Conservation (phyloP, 2,888 invertebrate species). For the Tetranychus piercei region DNA sequence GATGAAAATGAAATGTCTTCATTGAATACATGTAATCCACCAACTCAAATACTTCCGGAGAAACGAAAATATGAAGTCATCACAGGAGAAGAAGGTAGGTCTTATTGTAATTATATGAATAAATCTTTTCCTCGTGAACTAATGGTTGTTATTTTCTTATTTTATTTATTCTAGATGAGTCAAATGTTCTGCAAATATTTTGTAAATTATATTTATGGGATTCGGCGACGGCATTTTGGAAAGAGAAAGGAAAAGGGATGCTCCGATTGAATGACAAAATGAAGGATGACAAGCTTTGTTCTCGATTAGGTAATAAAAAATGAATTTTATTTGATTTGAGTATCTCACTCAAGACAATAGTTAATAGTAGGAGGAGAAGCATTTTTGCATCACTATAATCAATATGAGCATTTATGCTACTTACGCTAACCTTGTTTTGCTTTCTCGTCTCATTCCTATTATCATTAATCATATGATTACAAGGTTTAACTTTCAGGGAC, state of each 20-base stretch:
- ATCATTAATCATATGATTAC: too few relatives aligned
- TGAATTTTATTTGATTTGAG: too few relatives aligned
- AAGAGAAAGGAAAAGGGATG: conserved; percentile 73
- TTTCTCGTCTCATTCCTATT: not conserved
- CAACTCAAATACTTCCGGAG: not conserved
- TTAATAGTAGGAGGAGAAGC: too few relatives aligned
- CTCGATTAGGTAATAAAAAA: conserved; percentile 17
- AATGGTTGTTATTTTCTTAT: not conserved
- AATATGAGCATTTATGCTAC: not conserved
- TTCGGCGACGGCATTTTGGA: conserved; percentile 48
- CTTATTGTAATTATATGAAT: not conserved
- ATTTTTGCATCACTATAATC: conserved; percentile 2
- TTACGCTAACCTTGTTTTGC: not conserved
- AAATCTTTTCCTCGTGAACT: not conserved
- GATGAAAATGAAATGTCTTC: not conserved
- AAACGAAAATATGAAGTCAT: conserved; percentile 22
- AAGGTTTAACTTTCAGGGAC: too few relatives aligned
- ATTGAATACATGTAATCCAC: conserved; percentile 1
- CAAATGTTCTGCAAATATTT: conserved; percentile 30
- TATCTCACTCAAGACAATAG: too few relatives aligned
- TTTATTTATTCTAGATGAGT: conserved; percentile 20
- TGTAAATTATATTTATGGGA: conserved; percentile 72
- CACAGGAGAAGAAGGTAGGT: conserved; percentile 22
- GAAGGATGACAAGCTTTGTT: conserved; percentile 20
- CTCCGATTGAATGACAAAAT: conserved; percentile 61